A percentile compares a stretch with the other conserved stretches of the same genome.
Conservation (phyloP, 1,140 invertebrate genomes). For the Dufourea novaeangliae region DNA sequence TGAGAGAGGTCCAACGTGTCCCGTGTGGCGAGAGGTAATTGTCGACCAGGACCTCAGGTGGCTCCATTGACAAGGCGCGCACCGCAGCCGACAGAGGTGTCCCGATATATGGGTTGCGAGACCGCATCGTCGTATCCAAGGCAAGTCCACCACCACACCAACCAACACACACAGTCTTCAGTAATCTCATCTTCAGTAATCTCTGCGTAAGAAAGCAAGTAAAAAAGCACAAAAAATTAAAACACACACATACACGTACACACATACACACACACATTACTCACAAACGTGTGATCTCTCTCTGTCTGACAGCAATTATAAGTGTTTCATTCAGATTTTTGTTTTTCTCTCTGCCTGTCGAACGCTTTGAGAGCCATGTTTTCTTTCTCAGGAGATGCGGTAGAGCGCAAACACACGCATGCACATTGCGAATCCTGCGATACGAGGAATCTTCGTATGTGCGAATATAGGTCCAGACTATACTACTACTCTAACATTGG, state of each 20-base stretch:
- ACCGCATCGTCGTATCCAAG: slow-evolving; percentile 38
- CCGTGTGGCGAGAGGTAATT: slow-evolving; percentile 60
- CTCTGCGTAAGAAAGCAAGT: slow-evolving; percentile 25
- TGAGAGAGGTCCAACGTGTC: slow-evolving; percentile 48
- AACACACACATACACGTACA: too few species aligned
- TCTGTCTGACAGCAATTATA: slow-evolving; percentile 4
- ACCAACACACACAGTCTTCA: slow-evolving; percentile 22
- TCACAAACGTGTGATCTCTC: neutral
- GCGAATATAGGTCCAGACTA: slow-evolving; percentile 49
- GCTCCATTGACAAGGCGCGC: slow-evolving; percentile 21
- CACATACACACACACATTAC: too few species aligned
- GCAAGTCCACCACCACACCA: slow-evolving; percentile 35
- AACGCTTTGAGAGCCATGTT: slow-evolving; percentile 62
- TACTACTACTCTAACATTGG: slow-evolving; percentile 26
- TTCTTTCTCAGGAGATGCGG: slow-evolving; percentile 65
- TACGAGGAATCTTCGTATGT: slow-evolving; percentile 36
- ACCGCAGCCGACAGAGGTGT: slow-evolving; percentile 15
- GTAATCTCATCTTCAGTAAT: slow-evolving; percentile 11
- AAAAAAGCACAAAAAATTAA: slow-evolving; percentile 30
- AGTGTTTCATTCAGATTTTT: neutral
- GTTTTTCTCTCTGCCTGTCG: neutral
- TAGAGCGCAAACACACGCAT: slow-evolving; percentile 12
- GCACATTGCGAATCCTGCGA: slow-evolving; percentile 32
- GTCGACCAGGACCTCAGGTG: slow-evolving; percentile 48
- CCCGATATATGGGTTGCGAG: slow-evolving; percentile 18